Base-by-base conservation (phyloP, 2,113 vertebrate genomes). In the Stegastes partitus region DNA sequence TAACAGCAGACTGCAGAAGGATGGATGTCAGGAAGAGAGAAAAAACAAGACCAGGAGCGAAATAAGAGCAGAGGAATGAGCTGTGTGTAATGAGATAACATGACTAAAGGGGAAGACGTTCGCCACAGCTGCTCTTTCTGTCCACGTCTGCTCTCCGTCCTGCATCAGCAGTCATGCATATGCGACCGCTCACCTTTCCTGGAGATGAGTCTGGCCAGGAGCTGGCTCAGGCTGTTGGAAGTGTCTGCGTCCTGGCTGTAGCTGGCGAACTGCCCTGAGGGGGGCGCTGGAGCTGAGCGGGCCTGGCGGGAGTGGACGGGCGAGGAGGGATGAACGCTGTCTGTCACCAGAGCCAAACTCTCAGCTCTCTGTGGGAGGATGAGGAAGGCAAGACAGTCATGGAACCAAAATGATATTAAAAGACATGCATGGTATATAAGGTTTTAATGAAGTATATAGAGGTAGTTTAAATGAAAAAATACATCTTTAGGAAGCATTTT, bases 151-250 rank as follows among this genome's bases (percentile, higher is more conserved):
- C 21, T 57, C 23, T 44, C n/a, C 23, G 16, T 49, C 18, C 28
- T 25, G 16, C 18, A 14, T 6, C 22, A 31, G 11, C 4, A 9
- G 14, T 69, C 26, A 31, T 23, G 2, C 39, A n/a, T 22, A 0
- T 22, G 31, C 5, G 11, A 12, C 15, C n/a, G 3, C 86, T 88
- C 72, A 95, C 95, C 93, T 94, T 93, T 95, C 55, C 90, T 93
- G 21, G 92, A 91, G 66, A 95, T 54, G 63, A 95, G 84, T 85
- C 81, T 88, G 72, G 89, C 90, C 80, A 95, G 90, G 4, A 95
- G 82, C 77, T 93, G 89, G 44, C 51, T 93, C 71, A 95, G 86
- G 49, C 81, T 91, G 76, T 73, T 81, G 1, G 71, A 77, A n/a
- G 83, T 14, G 1, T 86, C 85, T 39, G 74, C 37, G 1, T 87